Base-by-base conservation (phyloP, 2,888 invertebrate species). In the Cheiracanthium punctorium region DNA sequence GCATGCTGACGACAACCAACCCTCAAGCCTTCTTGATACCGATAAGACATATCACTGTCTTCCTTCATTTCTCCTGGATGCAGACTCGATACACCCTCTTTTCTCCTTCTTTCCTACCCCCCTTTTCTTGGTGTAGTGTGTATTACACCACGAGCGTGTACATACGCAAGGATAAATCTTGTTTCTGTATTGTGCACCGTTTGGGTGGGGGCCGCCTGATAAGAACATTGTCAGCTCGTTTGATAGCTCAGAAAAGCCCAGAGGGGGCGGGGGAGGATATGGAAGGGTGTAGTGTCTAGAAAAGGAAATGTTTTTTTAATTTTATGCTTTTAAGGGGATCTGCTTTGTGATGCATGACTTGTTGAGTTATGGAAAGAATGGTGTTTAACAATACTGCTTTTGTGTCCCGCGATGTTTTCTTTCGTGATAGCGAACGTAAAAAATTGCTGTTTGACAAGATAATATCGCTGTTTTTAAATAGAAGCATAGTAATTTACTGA, bases 1-100 rank as follows among this genome's bases (percentile, higher is more conserved):
- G 24, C 37, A 29, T 33, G 33, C 28, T 37, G 33, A 33, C 37
- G 70, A 70, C 70, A 70, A 70, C 37, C 70, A 24, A n/a, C 28
- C 70, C 70, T 29, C 70, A 37, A 37, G 37, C 41, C 32, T 70
- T 70, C 70, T 70, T 70, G 37, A 37, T 33, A 17, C 32, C 29
- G 70, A 70, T 70, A 70, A 70, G 70, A 41, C 67, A 32, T 70
- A 70, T 70, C 70, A 37, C 70, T 70, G 70, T 70, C 70, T 70
- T 37, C 37, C 70, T 30, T 70, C 70, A 70, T 70, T 70, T 70
- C 41, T 70, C 70, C 7, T 32, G 24, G 33, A 70, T 70, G 37
- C 37, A 32, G 29, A 67, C 30, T 67, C 67, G 30, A n/a, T 67
- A 29, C 24, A 29, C 70, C 41, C 70, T 12, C 70, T 70, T 33